Base-by-base conservation (phyloP, 2,888 invertebrate species). In the Tuberolachnus salignus region DNA sequence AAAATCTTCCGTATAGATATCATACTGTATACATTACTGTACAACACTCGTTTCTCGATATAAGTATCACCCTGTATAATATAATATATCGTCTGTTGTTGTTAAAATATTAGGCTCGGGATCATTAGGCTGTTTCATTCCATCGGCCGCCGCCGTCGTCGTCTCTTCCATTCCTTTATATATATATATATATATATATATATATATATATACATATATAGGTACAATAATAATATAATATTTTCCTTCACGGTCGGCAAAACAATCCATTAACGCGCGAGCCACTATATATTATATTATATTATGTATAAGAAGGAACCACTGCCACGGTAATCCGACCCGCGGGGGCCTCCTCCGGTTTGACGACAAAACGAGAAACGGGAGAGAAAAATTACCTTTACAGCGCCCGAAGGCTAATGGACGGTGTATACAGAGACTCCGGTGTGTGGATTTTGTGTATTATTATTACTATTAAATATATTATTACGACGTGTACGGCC, bases 251-350 rank as follows among this genome's bases (percentile, higher is more conserved):
- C 78, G 78, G 78, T 78, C 78, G 78, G 51, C 46, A 59, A 69
- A 78, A 78, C 78, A 78, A 78, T 78, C 78, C 78, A 78, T 78
- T 78, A 78, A 67, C 78, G 78, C 69, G 75, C 67, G 51, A 78
- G 49, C 59, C 75, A 59, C 75, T 49, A 49, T 53, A 53, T 53
- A 3, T 4, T 8, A n/a, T 53, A 53, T n/a, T 53, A 53, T 53
- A 53, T 34, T 34, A 34, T 46, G 13, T 13, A 10, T 46, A 46
- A 8, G 13, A 4, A 59, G 26, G 34, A 11, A 19, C 34, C 46
- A 14, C 46, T 51, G 8, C 46, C 19, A 26, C 42, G 51, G 78
- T 67, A 57, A 67, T 78, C 78, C 78, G 78, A 74, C 59, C 67
- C 57, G 59, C 49, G 42, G 73, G 53, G 34, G 34, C 34, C 34